Conservation (phyloP, 2,888 invertebrate species). For the Litoditis marina region DNA sequence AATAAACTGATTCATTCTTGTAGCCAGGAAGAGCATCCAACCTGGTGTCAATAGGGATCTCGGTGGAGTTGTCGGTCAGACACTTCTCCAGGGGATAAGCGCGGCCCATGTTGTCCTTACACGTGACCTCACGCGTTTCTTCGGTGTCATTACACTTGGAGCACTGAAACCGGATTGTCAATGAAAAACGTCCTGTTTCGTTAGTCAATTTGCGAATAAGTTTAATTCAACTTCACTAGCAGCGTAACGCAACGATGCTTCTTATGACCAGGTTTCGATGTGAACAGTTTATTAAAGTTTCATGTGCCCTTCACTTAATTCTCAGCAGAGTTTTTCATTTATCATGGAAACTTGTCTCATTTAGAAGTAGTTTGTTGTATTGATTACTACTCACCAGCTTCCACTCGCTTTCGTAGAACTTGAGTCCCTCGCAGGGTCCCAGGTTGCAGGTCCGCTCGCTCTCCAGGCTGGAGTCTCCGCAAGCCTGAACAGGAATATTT, state of each 20-base stretch:
- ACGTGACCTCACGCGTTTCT: constrained; percentile 61
- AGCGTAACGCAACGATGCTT: too few relatives aligned
- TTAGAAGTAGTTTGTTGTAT: too few relatives aligned
- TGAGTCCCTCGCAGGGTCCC: constrained; percentile 83
- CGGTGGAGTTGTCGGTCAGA: constrained; percentile 66
- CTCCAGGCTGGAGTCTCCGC: constrained; percentile 49
- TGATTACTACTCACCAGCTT: constrained; percentile 83
- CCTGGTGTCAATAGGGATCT: constrained; percentile 64
- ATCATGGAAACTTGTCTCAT: too few relatives aligned
- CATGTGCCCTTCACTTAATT: too few relatives aligned
- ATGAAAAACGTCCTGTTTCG: too few relatives aligned
- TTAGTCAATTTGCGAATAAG: too few relatives aligned
- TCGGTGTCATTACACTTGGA: constrained; percentile 61
- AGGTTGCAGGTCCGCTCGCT: constrained; percentile 61
- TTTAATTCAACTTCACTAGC: too few relatives aligned
- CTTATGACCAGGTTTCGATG: too few relatives aligned
- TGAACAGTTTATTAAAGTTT: too few relatives aligned
- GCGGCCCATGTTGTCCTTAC: constrained; percentile 56
- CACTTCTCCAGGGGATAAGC: constrained; percentile 61
- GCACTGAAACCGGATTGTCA: constrained; percentile 52
- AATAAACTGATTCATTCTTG: background rate
- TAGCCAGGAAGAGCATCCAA: constrained; percentile 7
- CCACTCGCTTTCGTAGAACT: constrained; percentile 86
- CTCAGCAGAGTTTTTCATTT: too few relatives aligned
- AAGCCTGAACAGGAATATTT: constrained; percentile 16